A percentile compares a stretch with the other conserved stretches of the same genome.
Evolutionary conservation across 2,113 vertebrate genomes (phyloP).

Genomic region (Tor tambroides): DNA sequence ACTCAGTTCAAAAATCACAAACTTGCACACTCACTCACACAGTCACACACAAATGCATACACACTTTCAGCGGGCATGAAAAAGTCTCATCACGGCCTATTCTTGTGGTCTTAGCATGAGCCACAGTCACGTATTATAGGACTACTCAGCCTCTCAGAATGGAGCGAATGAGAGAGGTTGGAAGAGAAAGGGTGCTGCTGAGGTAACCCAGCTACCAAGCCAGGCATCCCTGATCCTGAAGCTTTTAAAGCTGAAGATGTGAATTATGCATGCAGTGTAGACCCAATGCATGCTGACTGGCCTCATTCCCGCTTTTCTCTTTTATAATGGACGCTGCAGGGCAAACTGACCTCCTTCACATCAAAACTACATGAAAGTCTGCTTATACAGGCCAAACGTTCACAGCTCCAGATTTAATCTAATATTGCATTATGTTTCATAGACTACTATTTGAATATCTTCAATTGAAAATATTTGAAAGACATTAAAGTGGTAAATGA

Average conservation of each 20-base stretch:
- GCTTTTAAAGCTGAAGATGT: conserved; percentile 72
- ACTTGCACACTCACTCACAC: neutral
- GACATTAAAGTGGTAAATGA: neutral
- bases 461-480: neutral
- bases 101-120: conserved; percentile 17
- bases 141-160: conserved; percentile 41
- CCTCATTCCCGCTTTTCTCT: conserved; percentile 33
- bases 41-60: neutral
- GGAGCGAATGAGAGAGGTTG: conserved; percentile 48
- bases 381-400: neutral
- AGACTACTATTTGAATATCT: neutral
- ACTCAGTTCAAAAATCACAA: neutral
- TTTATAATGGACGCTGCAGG: conserved; percentile 39
- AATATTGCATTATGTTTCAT: neutral
- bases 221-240: conserved; percentile 71
- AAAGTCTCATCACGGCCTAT: neutral
- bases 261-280: conserved; percentile 74
- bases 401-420: neutral
- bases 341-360: conserved; percentile 37
- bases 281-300: conserved; percentile 53
- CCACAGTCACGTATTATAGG: conserved; percentile 12
- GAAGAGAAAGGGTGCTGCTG: conserved; percentile 47
- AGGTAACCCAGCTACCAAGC: conserved; percentile 69
- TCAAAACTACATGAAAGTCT: conserved; percentile 23
- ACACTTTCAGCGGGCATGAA: neutral